Evolutionary conservation across 1,140 invertebrate genomes (phyloP), one percentile per base, ranked within the genome.

Genomic region (Adoxophyes honmai): DNA sequence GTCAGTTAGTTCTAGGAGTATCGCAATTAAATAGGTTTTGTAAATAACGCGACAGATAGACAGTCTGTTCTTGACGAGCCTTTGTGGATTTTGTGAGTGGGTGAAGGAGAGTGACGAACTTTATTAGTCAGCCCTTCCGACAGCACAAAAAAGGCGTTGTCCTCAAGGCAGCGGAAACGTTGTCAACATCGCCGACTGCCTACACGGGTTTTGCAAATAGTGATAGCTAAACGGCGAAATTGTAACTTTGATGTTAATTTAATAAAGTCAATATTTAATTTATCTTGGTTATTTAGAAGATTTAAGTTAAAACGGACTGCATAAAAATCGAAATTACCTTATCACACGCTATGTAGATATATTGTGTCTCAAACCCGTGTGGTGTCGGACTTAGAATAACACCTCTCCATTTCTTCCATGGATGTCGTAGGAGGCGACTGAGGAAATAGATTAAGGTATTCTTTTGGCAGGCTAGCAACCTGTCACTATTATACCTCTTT

Each of bases 61-160:
- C 21, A 28, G 2, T 3, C 21, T 55, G 59, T 57, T 61, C 67
- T 53, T 70, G 67, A 66, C 64, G 39, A 66, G 51, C 67, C 67
- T 66, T 61, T 57, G 59, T 61, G 53, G 52, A 63, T 62, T 60
- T 57, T 52, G 38, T 59, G 59, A 60, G 62, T 63, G 59, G 55
- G 66, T 37, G 52, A 56, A 48, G 61, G 59, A 28, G 52, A 54
- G 28, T 53, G 38, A 59, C 48, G 34, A 57, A 53, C 48, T 48
- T 28, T 21, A 59, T 70, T 48, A 48, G 42, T 66, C 54, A 56
- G 62, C 39, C 56, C 39, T 48, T 48, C 18, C 42, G 21, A 11
- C 21, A 48, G 21, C n/a, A 48, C 42, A 7, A 11, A 11, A 44
- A 48, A 48, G 42, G 42, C 42, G 42, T 48, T 48, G 16, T 18